Evolutionary conservation across 1,140 invertebrate species (phyloP), one percentile per base, ranked within the genome.

Genomic region (Heliconius eleuchia): DNA sequence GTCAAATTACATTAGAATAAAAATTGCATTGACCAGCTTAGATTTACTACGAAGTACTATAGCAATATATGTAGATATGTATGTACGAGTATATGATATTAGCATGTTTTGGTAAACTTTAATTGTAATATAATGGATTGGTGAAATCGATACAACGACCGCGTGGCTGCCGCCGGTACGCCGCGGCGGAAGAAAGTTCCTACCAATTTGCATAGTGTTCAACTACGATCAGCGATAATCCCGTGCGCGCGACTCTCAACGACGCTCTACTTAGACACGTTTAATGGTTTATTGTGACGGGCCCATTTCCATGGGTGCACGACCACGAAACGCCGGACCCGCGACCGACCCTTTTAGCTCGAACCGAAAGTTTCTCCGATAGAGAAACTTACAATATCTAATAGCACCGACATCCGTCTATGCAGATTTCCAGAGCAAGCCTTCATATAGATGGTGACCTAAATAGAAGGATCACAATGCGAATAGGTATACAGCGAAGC

Each of bases 321-420:
- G 88, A 89, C 87, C 86, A 89, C 84, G 76, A 73, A 81, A 74
- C 81, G 82, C 85, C 82, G 71, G 83, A 84, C 86, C 85, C 82
- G 86, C 85, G 83, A 81, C 82, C 86, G 91, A 89, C 90, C 90
- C 89, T 92, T 89, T 94, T 92, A 86, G 87, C 87, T 91, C 88
- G 88, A 89, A 90, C 89, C 86, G 90, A 92, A 93, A 92, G 91
- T 94, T 94, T 94, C 91, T 88, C 91, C 90, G 85, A 91, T 89
- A 88, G 92, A 94, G 92, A 94, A 94, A 94, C 88, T 87, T 88
- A 92, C 91, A 90, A 92, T 90, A 92, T 89, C 90, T 92, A 92
- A 92, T 91, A 91, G 87, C 90, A 86, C 89, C 88, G 80, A 92
- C 91, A 93, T 93, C 91, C 92, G 91, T 92, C 88, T 93, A 94